Evolutionary conservation across 2,797 vertebrate species (phyloP), one percentile per base, ranked within the genome.

Genomic region (Paramormyrops hopkinsi): DNA sequence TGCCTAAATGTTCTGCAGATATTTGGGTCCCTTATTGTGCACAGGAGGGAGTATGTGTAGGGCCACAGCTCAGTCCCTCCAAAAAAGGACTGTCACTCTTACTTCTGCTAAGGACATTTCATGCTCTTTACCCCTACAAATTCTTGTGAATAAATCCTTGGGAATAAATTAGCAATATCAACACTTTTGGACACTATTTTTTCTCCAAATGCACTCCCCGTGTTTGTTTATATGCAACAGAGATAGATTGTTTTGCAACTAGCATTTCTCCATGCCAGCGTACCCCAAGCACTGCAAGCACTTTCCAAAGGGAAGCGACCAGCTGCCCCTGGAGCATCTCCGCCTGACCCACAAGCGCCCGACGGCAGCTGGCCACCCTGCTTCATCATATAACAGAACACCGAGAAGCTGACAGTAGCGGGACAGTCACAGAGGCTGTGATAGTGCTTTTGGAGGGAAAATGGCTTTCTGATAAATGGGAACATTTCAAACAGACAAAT

Each of bases 161-260:
- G 83, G 59, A 84, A 89, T 51, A 17, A 86, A 86, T 54, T 19
- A 76, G 62, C 33, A 33, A 76, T 89, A 54, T 86, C 73, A 89
- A 53, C 22, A 46, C 50, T 87, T 87, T 22, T 84, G 87, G 48
- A 54, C 50, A 29, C 29, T 22, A n/a, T 85, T 86, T 69, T 89
- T 79, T 9, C 83, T 37, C 89, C 85, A 90, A 89, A 91, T 89
- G 82, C 93, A 92, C 90, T 37, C 87, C 90, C 29, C 86, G 90
- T 69, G 44, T 90, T 59, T 62, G 87, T 90, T 88, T 89, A 90
- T 86, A 91, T 88, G 88, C 33, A 59, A 37, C 87, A 33, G 85
- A 88, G 48, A 84, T 1, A 48, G 1, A 93, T 89, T 90, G 90
- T 88, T 89, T 91, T 90, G 59, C 14, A 33, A 94, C 94, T 92